These are phyloP conservation scores for Aphelinus atriplicis DNA, from an alignment of 1,140 invertebrate genomes.

Conservation along the genomic window DNA sequence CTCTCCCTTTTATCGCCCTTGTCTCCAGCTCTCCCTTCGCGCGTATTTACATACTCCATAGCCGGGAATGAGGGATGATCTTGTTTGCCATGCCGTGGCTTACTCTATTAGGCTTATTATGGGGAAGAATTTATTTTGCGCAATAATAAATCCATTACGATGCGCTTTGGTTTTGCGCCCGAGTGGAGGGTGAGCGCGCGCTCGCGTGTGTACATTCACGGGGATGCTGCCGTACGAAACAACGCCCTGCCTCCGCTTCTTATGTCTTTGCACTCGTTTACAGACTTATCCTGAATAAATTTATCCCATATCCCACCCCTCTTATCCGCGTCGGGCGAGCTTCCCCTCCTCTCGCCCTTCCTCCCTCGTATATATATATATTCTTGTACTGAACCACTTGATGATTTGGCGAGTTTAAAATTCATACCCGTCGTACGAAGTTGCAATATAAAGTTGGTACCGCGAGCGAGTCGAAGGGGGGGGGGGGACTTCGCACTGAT, in stretches of 20 bases:
- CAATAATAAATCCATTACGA: conserved; percentile 67
- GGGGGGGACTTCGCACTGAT: too few species aligned
- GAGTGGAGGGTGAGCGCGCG: not conserved
- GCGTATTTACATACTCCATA: conserved; percentile 64
- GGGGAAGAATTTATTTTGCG: conserved; percentile 64
- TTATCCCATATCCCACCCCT: too few species aligned
- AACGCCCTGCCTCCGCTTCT: not conserved
- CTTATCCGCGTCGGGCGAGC: too few species aligned
- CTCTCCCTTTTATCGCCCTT: conserved; percentile 38
- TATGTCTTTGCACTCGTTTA: not conserved
- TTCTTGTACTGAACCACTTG: too few species aligned
- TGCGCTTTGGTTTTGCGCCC: conserved; percentile 27
- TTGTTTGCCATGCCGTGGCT: conserved; percentile 63
- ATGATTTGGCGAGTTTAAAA: too few species aligned
- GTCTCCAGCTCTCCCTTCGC: conserved; percentile 35
- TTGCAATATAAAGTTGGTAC: too few species aligned
- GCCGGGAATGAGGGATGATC: conserved; percentile 62
- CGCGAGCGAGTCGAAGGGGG: too few species aligned
- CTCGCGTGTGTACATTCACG: not conserved
- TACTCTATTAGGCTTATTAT: conserved; percentile 65
- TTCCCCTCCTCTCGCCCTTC: too few species aligned
- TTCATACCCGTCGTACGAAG: too few species aligned
- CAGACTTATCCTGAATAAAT: too few species aligned
- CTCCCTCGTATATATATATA: too few species aligned
- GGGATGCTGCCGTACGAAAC: conserved; percentile 13